A percentile compares a stretch with the other conserved stretches of the same genome.
These are phyloP conservation scores for Pampus argenteus DNA, from an alignment of 2,797 vertebrate species.

Conservation along the genomic window DNA sequence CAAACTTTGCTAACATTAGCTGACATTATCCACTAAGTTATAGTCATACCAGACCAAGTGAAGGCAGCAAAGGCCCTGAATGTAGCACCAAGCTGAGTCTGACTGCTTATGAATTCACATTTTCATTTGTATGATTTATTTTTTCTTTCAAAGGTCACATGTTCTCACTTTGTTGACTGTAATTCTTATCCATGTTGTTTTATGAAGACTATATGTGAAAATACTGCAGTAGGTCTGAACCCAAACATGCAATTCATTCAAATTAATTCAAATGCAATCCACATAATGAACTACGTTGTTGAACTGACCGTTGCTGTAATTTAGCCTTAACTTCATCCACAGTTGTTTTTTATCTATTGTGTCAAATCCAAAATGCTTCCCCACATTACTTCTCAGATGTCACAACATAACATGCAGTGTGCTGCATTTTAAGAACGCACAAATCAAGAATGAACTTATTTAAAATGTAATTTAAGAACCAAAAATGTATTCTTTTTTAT, in stretches of 20 bases:
- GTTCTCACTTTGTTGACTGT: too few species aligned
- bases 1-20: background rate
- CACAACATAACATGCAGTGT: too few species aligned
- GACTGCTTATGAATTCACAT: background rate
- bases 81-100: background rate
- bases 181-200: too few species aligned
- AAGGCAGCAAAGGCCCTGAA: background rate
- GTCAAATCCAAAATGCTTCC: background rate
- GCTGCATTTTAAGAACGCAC: background rate
- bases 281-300: too few species aligned
- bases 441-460: background rate
- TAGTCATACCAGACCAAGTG: background rate
- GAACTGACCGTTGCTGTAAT: background rate
- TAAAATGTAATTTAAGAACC: constrained; percentile 14
- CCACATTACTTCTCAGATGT: background rate
- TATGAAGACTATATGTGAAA: background rate
- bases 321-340: background rate
- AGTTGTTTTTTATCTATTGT: background rate
- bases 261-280: constrained; percentile 3
- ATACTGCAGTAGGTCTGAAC: background rate
- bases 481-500: constrained; percentile 23
- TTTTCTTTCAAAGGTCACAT: background rate
- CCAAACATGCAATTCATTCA: too few species aligned
- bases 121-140: background rate
- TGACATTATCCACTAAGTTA: background rate